phyloP scores from a whole-genome alignment of 2,113 vertebrate species.

The Pangasianodon gigas region DNA sequence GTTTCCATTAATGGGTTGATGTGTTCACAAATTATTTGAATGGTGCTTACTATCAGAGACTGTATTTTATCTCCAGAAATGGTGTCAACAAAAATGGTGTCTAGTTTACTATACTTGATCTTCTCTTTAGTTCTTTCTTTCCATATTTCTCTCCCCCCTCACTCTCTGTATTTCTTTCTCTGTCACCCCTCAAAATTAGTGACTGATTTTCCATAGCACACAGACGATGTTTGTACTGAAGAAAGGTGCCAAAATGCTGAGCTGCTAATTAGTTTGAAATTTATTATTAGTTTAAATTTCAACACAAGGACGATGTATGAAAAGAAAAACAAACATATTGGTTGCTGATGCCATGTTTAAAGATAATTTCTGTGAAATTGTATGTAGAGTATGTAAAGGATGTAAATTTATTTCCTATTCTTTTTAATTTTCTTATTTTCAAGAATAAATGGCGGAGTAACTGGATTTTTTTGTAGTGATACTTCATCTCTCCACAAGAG shows the following conservation, averaged over 20 bases:
- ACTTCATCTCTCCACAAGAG: constrained; percentile 31
- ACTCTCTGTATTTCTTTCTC: not conserved
- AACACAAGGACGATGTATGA: not conserved
- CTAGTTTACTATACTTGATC: constrained; percentile 12
- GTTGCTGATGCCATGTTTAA: constrained; percentile 42
- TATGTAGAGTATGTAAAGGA: constrained; percentile 55
- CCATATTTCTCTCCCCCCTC: not conserved
- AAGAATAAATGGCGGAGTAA: constrained; percentile 57
- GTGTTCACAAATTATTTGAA: constrained; percentile 11
- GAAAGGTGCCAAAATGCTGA: constrained; percentile 36
- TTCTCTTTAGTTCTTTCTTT: not conserved
- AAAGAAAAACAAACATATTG: not conserved
- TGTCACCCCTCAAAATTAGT: not conserved
- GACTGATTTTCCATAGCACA: constrained; percentile 13
- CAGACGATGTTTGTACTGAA: constrained; percentile 17
- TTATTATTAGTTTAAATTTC: not conserved
- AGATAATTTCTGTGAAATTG: constrained; percentile 68
- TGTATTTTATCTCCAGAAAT: not conserved
- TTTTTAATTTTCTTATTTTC: constrained; percentile 56
- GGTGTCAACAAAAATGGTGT: not conserved
- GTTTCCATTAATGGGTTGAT: constrained; percentile 13
- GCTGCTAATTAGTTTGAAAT: constrained; percentile 23
- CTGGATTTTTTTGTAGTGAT: not conserved
- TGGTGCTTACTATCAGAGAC: constrained; percentile 32
- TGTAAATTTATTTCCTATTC: constrained; percentile 49